Percentiles rank a stretch among this genome's conserved stretches.
Conservation (phyloP, 2,113 vertebrate species). For the Clinocottus analis region DNA sequence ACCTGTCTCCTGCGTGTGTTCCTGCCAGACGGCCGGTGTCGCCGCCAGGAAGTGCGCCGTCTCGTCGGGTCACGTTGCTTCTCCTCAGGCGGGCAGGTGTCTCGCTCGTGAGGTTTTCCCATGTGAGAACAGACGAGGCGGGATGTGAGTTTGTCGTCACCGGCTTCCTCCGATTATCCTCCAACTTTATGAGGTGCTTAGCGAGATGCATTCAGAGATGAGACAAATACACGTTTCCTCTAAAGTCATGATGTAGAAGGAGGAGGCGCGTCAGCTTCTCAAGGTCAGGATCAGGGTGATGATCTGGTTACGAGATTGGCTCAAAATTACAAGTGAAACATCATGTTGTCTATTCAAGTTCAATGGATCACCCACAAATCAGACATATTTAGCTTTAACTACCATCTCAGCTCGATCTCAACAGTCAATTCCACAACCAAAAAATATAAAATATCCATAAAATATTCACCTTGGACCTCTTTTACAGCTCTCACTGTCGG, state of each 20-base stretch:
- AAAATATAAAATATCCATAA: too few relatives aligned
- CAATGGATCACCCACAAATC: background rate
- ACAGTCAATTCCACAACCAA: background rate
- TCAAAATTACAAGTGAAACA: background rate
- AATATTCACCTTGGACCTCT: background rate
- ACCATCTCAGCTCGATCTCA: background rate
- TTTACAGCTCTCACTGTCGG: background rate
- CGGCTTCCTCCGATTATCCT: constrained; percentile 17
- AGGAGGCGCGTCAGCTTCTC: background rate
- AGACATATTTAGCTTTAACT: background rate
- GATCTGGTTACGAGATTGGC: background rate
- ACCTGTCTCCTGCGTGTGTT: constrained; percentile 60
- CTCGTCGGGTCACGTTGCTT: constrained; percentile 44
- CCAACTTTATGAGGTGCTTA: background rate
- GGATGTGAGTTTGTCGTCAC: background rate
- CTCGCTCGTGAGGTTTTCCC: constrained; percentile 34
- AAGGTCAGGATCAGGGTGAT: too few relatives aligned
- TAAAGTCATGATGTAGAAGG: background rate
- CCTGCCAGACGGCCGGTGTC: constrained; percentile 58
- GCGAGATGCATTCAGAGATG: background rate
- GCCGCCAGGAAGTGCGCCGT: constrained; percentile 54
- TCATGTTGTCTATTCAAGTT: background rate
- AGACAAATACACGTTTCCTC: background rate
- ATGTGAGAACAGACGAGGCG: constrained; percentile 43
- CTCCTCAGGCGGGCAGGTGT: constrained; percentile 58